Percentiles rank a stretch among this genome's conserved stretches.
Conservation (phyloP, 2,888 invertebrate genomes). For the Thumatha senex region DNA sequence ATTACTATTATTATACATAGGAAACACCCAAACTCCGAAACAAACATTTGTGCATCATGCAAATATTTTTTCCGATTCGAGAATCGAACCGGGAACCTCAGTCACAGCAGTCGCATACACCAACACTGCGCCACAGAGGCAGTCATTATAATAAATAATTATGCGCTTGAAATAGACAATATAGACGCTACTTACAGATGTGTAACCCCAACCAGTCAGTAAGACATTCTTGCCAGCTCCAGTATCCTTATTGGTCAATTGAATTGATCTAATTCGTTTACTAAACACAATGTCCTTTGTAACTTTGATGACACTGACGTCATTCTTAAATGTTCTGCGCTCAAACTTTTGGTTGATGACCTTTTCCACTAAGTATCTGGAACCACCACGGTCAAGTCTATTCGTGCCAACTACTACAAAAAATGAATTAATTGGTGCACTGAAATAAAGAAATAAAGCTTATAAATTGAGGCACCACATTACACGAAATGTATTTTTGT, state of each 20-base stretch:
- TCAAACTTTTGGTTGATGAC: slow-evolving; percentile 68
- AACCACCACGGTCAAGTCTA: slow-evolving; percentile 66
- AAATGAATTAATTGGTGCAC: not conserved
- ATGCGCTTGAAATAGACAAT: no score
- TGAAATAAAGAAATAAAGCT: no score
- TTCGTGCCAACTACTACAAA: slow-evolving; percentile 77
- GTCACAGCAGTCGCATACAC: no score
- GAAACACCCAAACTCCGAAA: no score
- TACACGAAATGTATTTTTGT: not conserved
- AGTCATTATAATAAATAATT: no score
- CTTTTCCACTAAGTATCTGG: slow-evolving; percentile 53
- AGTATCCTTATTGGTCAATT: slow-evolving; percentile 55
- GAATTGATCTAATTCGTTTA: slow-evolving; percentile 59
- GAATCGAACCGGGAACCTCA: no score
- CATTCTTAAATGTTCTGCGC: slow-evolving; percentile 55
- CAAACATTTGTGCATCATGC: no score
- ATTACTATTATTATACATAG: no score
- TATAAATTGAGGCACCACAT: no score
- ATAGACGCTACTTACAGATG: slow-evolving; percentile 55
- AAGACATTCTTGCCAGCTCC: slow-evolving; percentile 53
- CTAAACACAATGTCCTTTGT: slow-evolving; percentile 53
- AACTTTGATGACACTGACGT: slow-evolving; percentile 71
- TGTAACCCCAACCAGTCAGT: slow-evolving; percentile 77
- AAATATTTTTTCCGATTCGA: no score
- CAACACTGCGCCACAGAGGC: no score